Evolutionary conservation across 1,140 invertebrate genomes (phyloP).

Genomic region (Caenorhabditis inopinata): DNA sequence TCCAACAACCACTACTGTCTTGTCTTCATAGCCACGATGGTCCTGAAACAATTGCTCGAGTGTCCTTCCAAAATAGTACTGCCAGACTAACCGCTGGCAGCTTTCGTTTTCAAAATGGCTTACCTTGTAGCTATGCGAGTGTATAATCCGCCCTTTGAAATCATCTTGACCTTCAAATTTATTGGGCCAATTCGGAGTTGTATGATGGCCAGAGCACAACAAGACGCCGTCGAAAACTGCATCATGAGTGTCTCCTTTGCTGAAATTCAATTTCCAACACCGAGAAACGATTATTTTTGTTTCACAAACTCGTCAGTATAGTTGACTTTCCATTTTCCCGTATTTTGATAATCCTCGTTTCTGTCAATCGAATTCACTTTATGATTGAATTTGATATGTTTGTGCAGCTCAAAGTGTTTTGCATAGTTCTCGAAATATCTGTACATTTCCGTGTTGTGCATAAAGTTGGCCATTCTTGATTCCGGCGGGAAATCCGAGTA

Average conservation of each 20-base stretch:
- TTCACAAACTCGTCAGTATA: slow-evolving; percentile 43
- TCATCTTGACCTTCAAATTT: slow-evolving; percentile 51
- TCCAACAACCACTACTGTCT: slow-evolving; percentile 68
- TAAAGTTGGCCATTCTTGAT: slow-evolving; percentile 66
- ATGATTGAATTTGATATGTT: slow-evolving; percentile 54
- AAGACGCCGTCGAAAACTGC: slow-evolving; percentile 63
- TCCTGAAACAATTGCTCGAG: too few species aligned
- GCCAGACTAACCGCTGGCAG: too few species aligned
- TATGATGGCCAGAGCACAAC: slow-evolving; percentile 43
- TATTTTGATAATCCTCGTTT: slow-evolving; percentile 47
- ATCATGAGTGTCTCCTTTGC: slow-evolving; percentile 32
- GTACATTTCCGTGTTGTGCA: slow-evolving; percentile 66
- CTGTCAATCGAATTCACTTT: slow-evolving; percentile 38
- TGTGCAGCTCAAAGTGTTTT: slow-evolving; percentile 63
- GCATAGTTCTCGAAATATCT: slow-evolving; percentile 67
- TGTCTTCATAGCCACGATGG: slow-evolving; percentile 63
- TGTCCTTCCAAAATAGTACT: too few species aligned
- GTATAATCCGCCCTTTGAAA: slow-evolving; percentile 68
- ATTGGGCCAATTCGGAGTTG: slow-evolving; percentile 35
- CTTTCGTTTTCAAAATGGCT: too few species aligned
- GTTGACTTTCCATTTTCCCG: slow-evolving; percentile 59
- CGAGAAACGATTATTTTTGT: too few species aligned
- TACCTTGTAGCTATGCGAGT: slow-evolving; percentile 68
- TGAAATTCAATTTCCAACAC: too few species aligned
- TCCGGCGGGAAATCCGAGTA: slow-evolving; percentile 69